Evolutionary conservation across 2,888 invertebrate species (phyloP), one percentile per base, ranked within the genome.

Genomic region (Pecten maximus): DNA sequence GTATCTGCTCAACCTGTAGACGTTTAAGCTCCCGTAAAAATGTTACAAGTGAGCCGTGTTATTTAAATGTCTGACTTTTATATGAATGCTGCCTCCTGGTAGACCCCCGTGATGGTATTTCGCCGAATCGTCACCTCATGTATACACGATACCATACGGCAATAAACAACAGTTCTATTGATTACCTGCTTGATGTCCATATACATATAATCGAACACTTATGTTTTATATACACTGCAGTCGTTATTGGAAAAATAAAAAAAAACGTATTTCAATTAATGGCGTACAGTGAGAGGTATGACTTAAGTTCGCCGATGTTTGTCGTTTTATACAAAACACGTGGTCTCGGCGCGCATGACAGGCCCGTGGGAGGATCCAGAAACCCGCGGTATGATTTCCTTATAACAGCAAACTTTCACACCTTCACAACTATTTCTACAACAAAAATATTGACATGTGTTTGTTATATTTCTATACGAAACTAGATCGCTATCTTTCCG

Each of bases 381-480:
- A 28, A 74, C 35, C 50, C 2, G 23, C 50, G 19, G 50, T 12
- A 10, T 54, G 50, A 54, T 19, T 54, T 54, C 44, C 44, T 44
- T 44, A 2, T 60, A 60, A 23, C 60, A 23, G 23, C 60, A 60
- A 44, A 60, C 35, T 74, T 74, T 74, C 74, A 74, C 74, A 74
- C 74, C 74, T 74, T 74, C 74, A 74, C 28, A 74, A 60, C 60
- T n/a, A 60, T 60, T 60, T 60, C 60, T n/a, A 60, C 23, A 6
- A 60, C n/a, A 23, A 6, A 74, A 74, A 74, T 74, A 15, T 35
- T 74, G 74, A 74, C 74, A 74, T 12, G 35, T 74, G 74, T 35
- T 74, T 74, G 74, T 74, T 74, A 74, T 74, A 74, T 74, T 74
- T 74, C 74, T 74, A 74, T 74, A 74, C 74, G 74, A 74, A 12